These are phyloP conservation scores for Lasioglossum vierecki DNA, from an alignment of 2,888 invertebrate species.

Conservation along the genomic window DNA sequence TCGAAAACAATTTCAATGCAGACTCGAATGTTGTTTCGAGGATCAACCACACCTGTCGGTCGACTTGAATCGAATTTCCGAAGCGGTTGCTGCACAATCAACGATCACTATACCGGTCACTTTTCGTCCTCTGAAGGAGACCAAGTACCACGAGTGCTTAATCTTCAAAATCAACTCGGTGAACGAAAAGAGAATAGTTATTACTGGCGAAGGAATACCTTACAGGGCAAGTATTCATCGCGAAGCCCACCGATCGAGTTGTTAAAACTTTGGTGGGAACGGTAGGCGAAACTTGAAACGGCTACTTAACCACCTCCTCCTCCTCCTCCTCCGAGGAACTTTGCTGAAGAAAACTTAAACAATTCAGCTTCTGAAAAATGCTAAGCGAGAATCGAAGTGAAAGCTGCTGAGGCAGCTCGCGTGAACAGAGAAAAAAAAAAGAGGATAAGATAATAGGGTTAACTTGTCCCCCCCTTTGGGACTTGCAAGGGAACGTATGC, in stretches of 20 bases:
- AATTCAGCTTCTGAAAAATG: not conserved
- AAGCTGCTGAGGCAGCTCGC: not conserved
- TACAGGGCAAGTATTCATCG: constrained; percentile 70
- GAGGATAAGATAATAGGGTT: not conserved
- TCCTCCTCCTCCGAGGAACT: not conserved
- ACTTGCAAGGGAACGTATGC: not conserved
- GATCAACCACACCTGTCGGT: constrained; percentile 85
- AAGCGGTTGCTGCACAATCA: constrained; percentile 83
- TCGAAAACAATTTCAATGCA: constrained; percentile 69
- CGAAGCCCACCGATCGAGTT: not conserved
- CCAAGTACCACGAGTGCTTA: constrained; percentile 85
- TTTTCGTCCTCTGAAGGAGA: constrained; percentile 86
- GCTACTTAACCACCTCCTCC: not conserved
- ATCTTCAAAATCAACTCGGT: constrained; percentile 85
- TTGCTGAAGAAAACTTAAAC: constrained; percentile 6
- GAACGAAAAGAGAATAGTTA: constrained; percentile 84
- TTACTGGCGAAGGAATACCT: constrained; percentile 86
- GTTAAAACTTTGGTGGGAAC: constrained; percentile 24
- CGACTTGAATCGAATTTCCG: constrained; percentile 81
- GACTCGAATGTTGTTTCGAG: constrained; percentile 85
- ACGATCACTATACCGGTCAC: constrained; percentile 85
- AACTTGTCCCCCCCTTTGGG: not conserved
- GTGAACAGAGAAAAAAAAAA: not conserved
- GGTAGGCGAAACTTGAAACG: not conserved
- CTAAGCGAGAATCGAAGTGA: not conserved